These are phyloP conservation scores for Austrofundulus limnaeus DNA, from an alignment of 2,113 vertebrate species.

Conservation along the genomic window DNA sequence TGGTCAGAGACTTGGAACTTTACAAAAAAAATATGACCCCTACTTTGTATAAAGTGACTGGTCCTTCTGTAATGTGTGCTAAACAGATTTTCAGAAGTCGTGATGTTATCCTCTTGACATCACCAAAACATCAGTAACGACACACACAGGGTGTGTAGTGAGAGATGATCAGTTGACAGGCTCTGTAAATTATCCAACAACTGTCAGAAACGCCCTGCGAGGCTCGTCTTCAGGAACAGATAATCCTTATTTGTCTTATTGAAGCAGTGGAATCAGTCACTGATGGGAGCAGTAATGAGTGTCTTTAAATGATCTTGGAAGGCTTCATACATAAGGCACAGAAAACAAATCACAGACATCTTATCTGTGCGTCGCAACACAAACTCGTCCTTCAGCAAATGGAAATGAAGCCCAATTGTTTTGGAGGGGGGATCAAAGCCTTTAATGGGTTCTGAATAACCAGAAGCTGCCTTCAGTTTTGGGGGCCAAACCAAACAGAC, in stretches of 20 bases:
- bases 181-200: constrained; percentile 29
- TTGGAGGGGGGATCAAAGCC: constrained; percentile 84
- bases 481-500: constrained; percentile 88
- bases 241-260: constrained; percentile 29
- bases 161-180: constrained; percentile 37
- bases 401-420: constrained; percentile 82
- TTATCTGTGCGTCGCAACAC: constrained; percentile 79
- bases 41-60: constrained; percentile 52
- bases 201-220: constrained; percentile 12
- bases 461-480: constrained; percentile 83
- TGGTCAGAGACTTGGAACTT: constrained; percentile 70
- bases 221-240: constrained; percentile 19
- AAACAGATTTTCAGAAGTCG: constrained; percentile 56
- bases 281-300: constrained; percentile 48
- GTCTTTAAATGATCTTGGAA: constrained; percentile 79
- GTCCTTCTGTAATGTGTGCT: constrained; percentile 45
- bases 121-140: constrained; percentile 60
- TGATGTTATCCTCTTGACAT: constrained; percentile 57
- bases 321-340: constrained; percentile 81
- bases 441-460: constrained; percentile 84
- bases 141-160: constrained; percentile 13
- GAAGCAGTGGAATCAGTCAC: constrained; percentile 59
- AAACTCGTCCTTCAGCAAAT: constrained; percentile 81
- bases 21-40: constrained; percentile 68
- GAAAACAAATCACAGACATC: constrained; percentile 79